phyloP scores from a whole-genome alignment of 2,888 invertebrate genomes.

The Latheticus oryzae region DNA sequence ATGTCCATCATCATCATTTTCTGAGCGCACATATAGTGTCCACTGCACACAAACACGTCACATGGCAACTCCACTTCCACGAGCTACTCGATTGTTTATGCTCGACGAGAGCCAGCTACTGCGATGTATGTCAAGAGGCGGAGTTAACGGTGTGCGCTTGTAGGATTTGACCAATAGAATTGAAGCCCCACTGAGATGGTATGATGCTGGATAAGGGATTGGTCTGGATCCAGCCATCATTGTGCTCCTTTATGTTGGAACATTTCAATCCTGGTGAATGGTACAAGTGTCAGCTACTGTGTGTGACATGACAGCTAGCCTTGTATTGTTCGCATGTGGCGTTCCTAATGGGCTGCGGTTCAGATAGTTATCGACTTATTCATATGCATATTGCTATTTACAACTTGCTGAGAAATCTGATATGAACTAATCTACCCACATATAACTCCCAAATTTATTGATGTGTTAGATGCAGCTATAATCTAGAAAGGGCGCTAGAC shows the following conservation, averaged over 20 bases:
- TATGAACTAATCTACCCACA: constrained; percentile 12
- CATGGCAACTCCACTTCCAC: constrained; percentile 24
- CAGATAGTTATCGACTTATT: constrained; percentile 54
- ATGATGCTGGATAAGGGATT: constrained; percentile 62
- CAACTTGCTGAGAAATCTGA: constrained; percentile 27
- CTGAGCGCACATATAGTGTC: constrained; percentile 30
- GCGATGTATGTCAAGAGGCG: constrained; percentile 56
- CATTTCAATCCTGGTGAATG: constrained; percentile 64
- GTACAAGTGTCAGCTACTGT: constrained; percentile 64
- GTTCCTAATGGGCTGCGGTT: constrained; percentile 57
- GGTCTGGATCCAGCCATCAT: constrained; percentile 66
- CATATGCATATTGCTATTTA: constrained; percentile 52
- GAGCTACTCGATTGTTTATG: constrained; percentile 20
- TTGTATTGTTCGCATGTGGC: constrained; percentile 62
- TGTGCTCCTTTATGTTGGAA: constrained; percentile 58
- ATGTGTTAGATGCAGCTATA: constrained; percentile 7
- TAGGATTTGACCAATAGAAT: constrained; percentile 59
- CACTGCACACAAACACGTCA: constrained; percentile 34
- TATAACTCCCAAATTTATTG: constrained; percentile 11
- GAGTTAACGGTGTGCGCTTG: constrained; percentile 56
- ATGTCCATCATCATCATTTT: constrained; percentile 85
- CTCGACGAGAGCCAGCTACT: constrained; percentile 4
- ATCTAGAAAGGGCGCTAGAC: no score
- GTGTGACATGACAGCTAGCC: constrained; percentile 64
- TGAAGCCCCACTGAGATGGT: constrained; percentile 55